phyloP scores from a whole-genome alignment of 2,888 invertebrate genomes.

The Xylophagus ater region DNA sequence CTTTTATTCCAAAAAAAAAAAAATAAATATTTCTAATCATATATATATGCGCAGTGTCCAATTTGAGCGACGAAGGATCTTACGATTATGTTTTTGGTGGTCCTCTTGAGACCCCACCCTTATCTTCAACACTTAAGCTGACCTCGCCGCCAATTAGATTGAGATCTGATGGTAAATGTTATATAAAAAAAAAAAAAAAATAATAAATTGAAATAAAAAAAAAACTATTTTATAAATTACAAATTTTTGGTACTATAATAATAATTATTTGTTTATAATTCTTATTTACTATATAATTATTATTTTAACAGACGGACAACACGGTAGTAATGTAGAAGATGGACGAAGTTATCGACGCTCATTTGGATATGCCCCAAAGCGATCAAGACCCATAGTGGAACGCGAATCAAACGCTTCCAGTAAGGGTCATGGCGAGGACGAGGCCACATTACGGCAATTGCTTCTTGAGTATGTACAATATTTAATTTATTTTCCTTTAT shows the following conservation, averaged over 20 bases:
- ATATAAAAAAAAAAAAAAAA: neutral
- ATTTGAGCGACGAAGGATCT: slow-evolving; percentile 40
- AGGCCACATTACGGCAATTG: slow-evolving; percentile 89
- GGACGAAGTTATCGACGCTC: slow-evolving; percentile 40
- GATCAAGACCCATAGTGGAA: slow-evolving; percentile 37
- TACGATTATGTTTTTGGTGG: slow-evolving; percentile 43
- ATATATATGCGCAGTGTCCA: slow-evolving; percentile 34
- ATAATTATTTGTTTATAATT: neutral
- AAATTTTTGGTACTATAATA: neutral
- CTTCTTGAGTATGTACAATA: slow-evolving; percentile 70
- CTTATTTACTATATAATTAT: neutral
- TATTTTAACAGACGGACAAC: slow-evolving; percentile 29
- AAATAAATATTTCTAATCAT: too few species aligned
- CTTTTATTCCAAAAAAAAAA: neutral
- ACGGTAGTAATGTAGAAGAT: slow-evolving; percentile 32
- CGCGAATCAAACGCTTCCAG: slow-evolving; percentile 36
- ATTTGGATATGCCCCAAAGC: slow-evolving; percentile 39
- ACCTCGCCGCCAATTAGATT: slow-evolving; percentile 41
- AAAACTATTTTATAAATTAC: neutral
- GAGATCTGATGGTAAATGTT: slow-evolving; percentile 37
- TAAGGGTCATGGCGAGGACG: slow-evolving; percentile 58
- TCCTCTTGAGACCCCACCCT: slow-evolving; percentile 39
- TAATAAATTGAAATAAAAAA: neutral
- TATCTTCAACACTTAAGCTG: slow-evolving; percentile 40
- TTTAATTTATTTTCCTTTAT: slow-evolving; percentile 2